Conservation (phyloP, 2,113 vertebrate genomes). For the Leiothrix lutea region DNA sequence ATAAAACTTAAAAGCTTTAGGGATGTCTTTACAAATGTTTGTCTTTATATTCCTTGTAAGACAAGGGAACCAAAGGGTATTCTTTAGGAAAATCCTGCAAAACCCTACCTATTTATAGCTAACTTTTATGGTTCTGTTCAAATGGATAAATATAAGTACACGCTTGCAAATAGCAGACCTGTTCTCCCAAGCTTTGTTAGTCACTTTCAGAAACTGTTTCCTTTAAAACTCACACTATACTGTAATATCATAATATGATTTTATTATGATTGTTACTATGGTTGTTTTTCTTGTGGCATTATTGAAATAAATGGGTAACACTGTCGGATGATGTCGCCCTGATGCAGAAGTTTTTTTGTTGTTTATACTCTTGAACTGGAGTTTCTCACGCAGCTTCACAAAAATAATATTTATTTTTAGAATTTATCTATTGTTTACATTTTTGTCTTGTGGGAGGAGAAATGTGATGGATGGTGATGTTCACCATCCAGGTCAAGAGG, state of each 20-base stretch:
- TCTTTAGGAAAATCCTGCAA: not conserved
- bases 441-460: too few species aligned
- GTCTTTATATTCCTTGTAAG: not conserved
- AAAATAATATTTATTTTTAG: too few species aligned
- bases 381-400: too few species aligned
- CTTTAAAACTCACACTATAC: not conserved
- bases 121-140: not conserved
- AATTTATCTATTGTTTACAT: too few species aligned
- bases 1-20: not conserved
- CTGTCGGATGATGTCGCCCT: not conserved
- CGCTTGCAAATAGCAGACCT: not conserved
- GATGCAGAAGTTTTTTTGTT: too few species aligned
- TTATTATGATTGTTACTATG: not conserved
- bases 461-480: too few species aligned
- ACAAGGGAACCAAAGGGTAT: not conserved
- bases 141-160: not conserved
- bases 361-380: too few species aligned
- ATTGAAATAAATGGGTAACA: not conserved
- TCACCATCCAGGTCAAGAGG: too few species aligned
- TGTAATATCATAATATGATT: not conserved
- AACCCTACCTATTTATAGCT: not conserved
- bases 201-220: not conserved
- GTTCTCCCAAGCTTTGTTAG: not conserved
- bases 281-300: not conserved
- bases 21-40: not conserved